A percentile compares a stretch with the other conserved stretches of the same genome.
Conservation (phyloP, 2,888 invertebrate genomes). For the Marronus borbonicus region DNA sequence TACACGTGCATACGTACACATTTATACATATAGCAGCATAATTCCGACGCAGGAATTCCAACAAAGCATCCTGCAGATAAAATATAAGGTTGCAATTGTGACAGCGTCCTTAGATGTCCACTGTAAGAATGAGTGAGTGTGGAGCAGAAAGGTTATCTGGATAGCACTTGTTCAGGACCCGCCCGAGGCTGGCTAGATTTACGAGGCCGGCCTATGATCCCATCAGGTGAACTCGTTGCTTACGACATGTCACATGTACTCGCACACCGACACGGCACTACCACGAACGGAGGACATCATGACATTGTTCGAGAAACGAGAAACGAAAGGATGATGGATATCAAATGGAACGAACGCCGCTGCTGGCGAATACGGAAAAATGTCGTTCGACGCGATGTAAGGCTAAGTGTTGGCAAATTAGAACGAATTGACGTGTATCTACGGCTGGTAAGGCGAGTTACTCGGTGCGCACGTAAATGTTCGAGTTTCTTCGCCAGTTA, state of each 20-base stretch:
- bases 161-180: slow-evolving; percentile 67
- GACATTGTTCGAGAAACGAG: slow-evolving; percentile 38
- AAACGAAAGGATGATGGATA: slow-evolving; percentile 35
- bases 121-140: slow-evolving; percentile 66
- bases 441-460: no score
- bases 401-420: slow-evolving; percentile 25
- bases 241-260: slow-evolving; percentile 45
- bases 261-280: slow-evolving; percentile 33
- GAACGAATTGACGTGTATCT: slow-evolving; percentile 18
- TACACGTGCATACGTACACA: neutral
- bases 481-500: slow-evolving; percentile 2
- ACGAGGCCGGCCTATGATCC: slow-evolving; percentile 66
- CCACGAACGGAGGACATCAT: slow-evolving; percentile 41
- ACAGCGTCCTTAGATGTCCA: slow-evolving; percentile 66
- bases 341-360: slow-evolving; percentile 11
- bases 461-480: neutral
- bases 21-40: slow-evolving; percentile 13
- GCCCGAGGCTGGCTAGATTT: slow-evolving; percentile 65
- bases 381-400: slow-evolving; percentile 8
- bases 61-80: slow-evolving; percentile 49
- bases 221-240: slow-evolving; percentile 62
- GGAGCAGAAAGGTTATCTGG: slow-evolving; percentile 67
- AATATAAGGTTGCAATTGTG: slow-evolving; percentile 58
- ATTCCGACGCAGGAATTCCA: slow-evolving; percentile 47
- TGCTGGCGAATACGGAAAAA: slow-evolving; percentile 23